phyloP scores from a whole-genome alignment of 2,113 vertebrate species.

The Sarotherodon lohbergeri region DNA sequence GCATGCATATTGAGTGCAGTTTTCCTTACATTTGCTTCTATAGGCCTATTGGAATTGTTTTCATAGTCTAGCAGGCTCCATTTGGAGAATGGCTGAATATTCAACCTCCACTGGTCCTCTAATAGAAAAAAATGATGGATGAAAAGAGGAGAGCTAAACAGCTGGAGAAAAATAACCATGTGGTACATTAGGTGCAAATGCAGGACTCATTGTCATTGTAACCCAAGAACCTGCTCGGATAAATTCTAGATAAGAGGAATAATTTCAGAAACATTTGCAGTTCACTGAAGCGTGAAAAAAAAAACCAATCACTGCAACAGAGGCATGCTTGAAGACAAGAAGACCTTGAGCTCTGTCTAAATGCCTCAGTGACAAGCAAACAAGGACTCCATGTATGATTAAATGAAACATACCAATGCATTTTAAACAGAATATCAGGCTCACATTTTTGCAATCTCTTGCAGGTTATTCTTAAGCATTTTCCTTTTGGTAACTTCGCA shows the following conservation, averaged over 20 bases:
- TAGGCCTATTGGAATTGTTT: slow-evolving; percentile 40
- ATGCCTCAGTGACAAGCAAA: neutral
- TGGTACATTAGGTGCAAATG: slow-evolving; percentile 12
- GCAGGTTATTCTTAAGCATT: neutral
- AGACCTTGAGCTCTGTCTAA: slow-evolving; percentile 10
- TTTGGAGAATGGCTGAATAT: slow-evolving; percentile 44
- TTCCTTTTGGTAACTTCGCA: neutral
- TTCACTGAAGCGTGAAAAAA: neutral
- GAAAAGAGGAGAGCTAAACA: slow-evolving; percentile 29
- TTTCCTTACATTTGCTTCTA: slow-evolving; percentile 9
- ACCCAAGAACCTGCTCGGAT: neutral
- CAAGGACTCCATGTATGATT: neutral
- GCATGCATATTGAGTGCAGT: slow-evolving; percentile 15
- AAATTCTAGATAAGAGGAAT: neutral
- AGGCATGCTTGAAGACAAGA: neutral
- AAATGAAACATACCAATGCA: neutral
- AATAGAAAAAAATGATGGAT: slow-evolving; percentile 46
- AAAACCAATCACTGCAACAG: neutral
- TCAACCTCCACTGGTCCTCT: slow-evolving; percentile 32
- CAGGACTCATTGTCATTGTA: neutral
- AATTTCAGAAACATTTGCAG: neutral
- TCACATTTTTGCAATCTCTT: neutral
- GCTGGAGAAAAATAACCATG: slow-evolving; percentile 29
- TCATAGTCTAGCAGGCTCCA: slow-evolving; percentile 37
- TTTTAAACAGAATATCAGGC: neutral